Evolutionary conservation across 2,888 invertebrate genomes (phyloP), one percentile per base, ranked within the genome.

Genomic region (Byasa hedistus): DNA sequence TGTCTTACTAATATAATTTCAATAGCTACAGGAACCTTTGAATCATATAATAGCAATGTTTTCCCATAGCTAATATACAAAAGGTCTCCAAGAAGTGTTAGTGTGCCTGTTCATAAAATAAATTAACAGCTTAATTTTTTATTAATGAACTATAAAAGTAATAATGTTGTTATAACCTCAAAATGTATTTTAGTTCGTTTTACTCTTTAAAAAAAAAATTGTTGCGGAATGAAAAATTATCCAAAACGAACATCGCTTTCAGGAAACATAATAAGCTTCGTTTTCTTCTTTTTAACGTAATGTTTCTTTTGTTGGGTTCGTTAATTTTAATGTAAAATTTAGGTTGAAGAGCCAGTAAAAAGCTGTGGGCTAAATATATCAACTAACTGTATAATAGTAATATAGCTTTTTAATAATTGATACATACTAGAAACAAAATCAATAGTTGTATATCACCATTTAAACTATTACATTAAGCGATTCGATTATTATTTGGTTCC

Each of bases 271-370:
- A 58, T 58, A 44, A 58, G 44, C 19, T 8, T 12, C 58, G 22
- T 23, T 23, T 32, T 27, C n/a, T 27, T 57, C 17, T 23, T 44
- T 58, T 58, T 58, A 44, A 44, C 44, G 58, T 44, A 58, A 58
- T 58, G 58, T 58, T 58, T 44, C 58, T 58, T 58, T 58, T 44
- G 22, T 12, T 12, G 17, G 39, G 15, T 36, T 58, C 58, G 44
- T 44, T 44, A 39, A 44, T 58, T 58, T 23, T 57, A 39, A 57
- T 57, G 52, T 52, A 21, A 52, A 52, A 52, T 52, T 52, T 52
- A 52, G 21, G 44, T 44, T 44, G n/a, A n/a, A n/a, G n/a, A n/a
- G n/a, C n/a, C 44, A 44, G 17, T 17, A 44, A 44, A 32, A 32
- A n/a, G n/a, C n/a, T n/a, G n/a, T n/a, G n/a, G n/a, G n/a, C n/a